Conservation (phyloP, 2,888 invertebrate species). For the Oscheius myriophilus region DNA sequence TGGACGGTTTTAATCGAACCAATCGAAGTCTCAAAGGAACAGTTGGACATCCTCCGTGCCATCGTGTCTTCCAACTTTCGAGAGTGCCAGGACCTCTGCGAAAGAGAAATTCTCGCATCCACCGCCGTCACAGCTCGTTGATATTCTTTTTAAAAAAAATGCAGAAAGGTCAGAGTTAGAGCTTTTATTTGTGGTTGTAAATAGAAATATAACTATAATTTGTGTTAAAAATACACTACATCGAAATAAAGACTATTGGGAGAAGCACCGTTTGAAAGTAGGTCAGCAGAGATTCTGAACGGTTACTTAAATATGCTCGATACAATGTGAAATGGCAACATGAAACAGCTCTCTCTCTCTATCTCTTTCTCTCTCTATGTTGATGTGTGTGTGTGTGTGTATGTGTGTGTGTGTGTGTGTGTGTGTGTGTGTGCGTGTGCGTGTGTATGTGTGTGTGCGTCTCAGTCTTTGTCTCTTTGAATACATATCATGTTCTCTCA, state of each 20-base stretch:
- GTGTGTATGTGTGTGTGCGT: too few relatives aligned
- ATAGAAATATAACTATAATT: too few relatives aligned
- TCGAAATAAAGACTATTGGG: too few relatives aligned
- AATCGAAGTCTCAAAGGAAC: constrained; percentile 67
- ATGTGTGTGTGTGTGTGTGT: not conserved
- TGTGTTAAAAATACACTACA: too few relatives aligned
- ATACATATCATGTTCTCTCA: too few relatives aligned
- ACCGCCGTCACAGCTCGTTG: not conserved
- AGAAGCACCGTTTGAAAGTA: too few relatives aligned
- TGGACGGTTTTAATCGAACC: constrained; percentile 71
- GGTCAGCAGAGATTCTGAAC: too few relatives aligned
- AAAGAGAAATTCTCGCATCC: constrained; percentile 55
- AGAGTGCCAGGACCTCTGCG: constrained; percentile 57
- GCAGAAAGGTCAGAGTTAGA: too few relatives aligned
- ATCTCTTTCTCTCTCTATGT: not conserved
- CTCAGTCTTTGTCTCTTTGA: too few relatives aligned
- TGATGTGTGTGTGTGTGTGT: not conserved
- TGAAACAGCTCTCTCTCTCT: not conserved
- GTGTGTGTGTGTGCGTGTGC: too few relatives aligned
- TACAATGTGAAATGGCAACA: not conserved
- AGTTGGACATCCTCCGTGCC: constrained; percentile 58
- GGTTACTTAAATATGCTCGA: not conserved
- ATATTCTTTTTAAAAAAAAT: not conserved
- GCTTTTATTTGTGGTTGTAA: too few relatives aligned
- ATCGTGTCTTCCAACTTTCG: constrained; percentile 59